Evolutionary conservation across 2,113 vertebrate species (phyloP).

Genomic region (Clarias gariepinus): DNA sequence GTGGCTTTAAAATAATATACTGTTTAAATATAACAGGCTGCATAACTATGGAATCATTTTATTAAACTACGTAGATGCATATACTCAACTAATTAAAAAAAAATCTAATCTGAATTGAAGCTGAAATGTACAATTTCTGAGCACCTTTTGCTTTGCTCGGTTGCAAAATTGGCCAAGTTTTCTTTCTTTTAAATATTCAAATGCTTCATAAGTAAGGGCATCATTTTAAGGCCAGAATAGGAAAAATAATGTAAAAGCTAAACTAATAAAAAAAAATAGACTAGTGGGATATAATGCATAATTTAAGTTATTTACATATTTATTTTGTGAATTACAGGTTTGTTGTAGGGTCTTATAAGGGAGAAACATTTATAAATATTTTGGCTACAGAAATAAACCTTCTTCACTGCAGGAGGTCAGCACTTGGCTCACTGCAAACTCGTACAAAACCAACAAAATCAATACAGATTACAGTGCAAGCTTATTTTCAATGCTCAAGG

Average conservation of each 20-base stretch:
- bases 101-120: background rate
- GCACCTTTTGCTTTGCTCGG: too few species aligned
- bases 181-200: background rate
- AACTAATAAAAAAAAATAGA: background rate
- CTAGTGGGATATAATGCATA: background rate
- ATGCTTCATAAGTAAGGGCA: background rate
- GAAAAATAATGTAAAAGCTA: background rate
- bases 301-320: too few species aligned
- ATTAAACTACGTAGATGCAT: background rate
- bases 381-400: slow-evolving; percentile 25
- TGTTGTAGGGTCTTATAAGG: background rate
- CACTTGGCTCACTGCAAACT: background rate
- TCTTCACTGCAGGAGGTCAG: background rate
- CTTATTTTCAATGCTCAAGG: background rate
- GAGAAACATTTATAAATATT: background rate
- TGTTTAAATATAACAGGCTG: background rate
- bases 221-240: background rate
- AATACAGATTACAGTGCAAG: slow-evolving; percentile 3
- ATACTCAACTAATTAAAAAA: background rate
- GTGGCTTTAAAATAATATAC: too few species aligned
- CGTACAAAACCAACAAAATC: background rate
- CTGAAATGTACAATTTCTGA: background rate
- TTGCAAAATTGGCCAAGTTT: background rate
- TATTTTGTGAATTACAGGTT: background rate
- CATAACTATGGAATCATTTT: background rate